A percentile compares a stretch with the other conserved stretches of the same genome.
Conservation (phyloP, 92 coral and sea anemone species). For the Palythoa caribaeorum region DNA sequence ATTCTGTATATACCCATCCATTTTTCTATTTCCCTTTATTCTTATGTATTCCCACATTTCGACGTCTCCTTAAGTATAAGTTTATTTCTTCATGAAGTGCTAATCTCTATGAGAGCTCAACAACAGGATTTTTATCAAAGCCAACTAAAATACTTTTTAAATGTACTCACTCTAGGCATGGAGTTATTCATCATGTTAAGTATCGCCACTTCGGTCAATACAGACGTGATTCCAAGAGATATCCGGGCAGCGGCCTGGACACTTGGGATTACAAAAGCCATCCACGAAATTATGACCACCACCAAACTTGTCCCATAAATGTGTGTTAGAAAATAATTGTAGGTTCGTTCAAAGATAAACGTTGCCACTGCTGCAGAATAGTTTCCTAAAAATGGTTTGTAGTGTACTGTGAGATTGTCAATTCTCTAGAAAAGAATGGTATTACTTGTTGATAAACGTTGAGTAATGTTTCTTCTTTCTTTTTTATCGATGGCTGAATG, state of each 20-base stretch:
- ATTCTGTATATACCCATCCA: no score
- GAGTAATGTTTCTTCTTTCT: background rate
- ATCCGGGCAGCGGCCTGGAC: constrained; percentile 87
- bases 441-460: no score
- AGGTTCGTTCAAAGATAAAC: constrained; percentile 72
- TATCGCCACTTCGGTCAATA: constrained; percentile 79
- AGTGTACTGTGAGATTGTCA: background rate
- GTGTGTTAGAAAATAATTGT: constrained; percentile 78
- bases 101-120: no score
- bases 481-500: no score
- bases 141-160: background rate
- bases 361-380: constrained; percentile 66
- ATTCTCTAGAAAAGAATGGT: background rate
- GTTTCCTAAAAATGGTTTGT: constrained; percentile 51
- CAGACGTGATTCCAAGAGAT: constrained; percentile 78
- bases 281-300: constrained; percentile 81
- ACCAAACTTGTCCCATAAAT: constrained; percentile 79
- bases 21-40: no score
- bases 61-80: no score
- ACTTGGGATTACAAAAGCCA: constrained; percentile 77
- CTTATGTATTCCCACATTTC: no score
- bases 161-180: constrained; percentile 76
- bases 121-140: background rate
- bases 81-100: no score
- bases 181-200: constrained; percentile 80